Conservation (phyloP, 2,888 invertebrate genomes). For the Pollenia labialis region DNA sequence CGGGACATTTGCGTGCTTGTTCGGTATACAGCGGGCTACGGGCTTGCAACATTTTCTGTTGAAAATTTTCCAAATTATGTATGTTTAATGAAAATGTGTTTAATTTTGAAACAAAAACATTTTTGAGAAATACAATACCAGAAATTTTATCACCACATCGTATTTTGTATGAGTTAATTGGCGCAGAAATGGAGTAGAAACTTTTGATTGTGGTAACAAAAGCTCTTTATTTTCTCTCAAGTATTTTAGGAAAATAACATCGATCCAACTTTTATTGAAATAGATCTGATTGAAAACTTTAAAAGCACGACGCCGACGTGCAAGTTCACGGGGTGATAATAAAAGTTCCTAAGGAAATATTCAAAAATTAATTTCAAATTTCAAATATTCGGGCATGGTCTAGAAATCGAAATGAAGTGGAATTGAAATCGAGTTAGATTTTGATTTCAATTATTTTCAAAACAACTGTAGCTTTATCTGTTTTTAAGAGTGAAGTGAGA, state of each 20-base stretch:
- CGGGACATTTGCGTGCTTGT: constrained; percentile 76
- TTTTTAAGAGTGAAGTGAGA: too few species aligned
- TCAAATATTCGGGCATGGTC: neutral
- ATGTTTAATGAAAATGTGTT: neutral
- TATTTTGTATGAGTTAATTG: constrained; percentile 77
- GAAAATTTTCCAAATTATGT: neutral
- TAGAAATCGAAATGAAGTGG: too few species aligned
- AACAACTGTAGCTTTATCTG: too few species aligned
- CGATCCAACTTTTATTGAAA: constrained; percentile 79
- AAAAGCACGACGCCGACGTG: constrained; percentile 78
- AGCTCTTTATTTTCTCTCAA: constrained; percentile 77
- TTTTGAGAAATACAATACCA: constrained; percentile 75
- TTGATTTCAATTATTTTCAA: too few species aligned
- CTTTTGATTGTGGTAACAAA: constrained; percentile 77
- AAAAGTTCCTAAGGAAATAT: constrained; percentile 75
- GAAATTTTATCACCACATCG: constrained; percentile 77
- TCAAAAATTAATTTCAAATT: neutral
- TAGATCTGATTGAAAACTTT: constrained; percentile 81
- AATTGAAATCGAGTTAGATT: too few species aligned
- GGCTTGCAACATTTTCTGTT: constrained; percentile 81
- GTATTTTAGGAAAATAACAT: constrained; percentile 79
- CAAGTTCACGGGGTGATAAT: constrained; percentile 79
- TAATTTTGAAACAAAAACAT: neutral
- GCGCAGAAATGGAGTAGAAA: constrained; percentile 76
- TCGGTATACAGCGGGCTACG: constrained; percentile 80